A percentile compares a stretch with the other conserved stretches of the same genome.
These are phyloP conservation scores for Triplophysa yarkandensis DNA, from an alignment of 2,797 vertebrate genomes.

Conservation along the genomic window DNA sequence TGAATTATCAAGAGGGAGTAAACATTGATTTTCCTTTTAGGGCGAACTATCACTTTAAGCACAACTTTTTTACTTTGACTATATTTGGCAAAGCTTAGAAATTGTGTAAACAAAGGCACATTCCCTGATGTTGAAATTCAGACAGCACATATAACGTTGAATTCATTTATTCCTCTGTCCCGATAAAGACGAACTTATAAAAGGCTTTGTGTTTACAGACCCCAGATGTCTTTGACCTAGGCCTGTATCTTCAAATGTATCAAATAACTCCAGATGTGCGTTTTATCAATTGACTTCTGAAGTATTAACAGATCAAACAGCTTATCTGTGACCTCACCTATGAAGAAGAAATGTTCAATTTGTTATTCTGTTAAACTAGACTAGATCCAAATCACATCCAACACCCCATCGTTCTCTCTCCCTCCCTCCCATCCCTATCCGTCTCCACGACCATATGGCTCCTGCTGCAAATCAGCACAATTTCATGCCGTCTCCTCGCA, in stretches of 20 bases:
- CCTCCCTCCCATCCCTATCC: constrained; percentile 30
- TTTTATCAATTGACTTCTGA: neutral
- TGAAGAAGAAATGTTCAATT: neutral
- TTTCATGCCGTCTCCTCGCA: constrained; percentile 42
- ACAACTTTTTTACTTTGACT: neutral
- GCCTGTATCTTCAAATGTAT: neutral
- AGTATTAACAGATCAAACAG: neutral
- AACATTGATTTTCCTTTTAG: too few species aligned
- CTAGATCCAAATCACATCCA: constrained; percentile 15
- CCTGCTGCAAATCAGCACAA: constrained; percentile 57
- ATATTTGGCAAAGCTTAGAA: neutral
- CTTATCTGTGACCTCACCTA: neutral
- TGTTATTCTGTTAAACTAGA: constrained; percentile 4
- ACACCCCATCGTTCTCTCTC: constrained; percentile 21
- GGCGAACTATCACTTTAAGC: too few species aligned
- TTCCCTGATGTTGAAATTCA: too few species aligned
- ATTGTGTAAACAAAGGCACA: too few species aligned
- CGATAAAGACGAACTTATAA: neutral
- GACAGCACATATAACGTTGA: neutral
- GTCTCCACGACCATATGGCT: constrained; percentile 60
- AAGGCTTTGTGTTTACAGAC: neutral
- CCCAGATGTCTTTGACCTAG: neutral
- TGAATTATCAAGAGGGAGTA: too few species aligned
- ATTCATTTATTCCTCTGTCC: too few species aligned
- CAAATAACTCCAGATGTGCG: neutral